Conservation (phyloP, 2,113 vertebrate genomes). For the Actinemys pallida region DNA sequence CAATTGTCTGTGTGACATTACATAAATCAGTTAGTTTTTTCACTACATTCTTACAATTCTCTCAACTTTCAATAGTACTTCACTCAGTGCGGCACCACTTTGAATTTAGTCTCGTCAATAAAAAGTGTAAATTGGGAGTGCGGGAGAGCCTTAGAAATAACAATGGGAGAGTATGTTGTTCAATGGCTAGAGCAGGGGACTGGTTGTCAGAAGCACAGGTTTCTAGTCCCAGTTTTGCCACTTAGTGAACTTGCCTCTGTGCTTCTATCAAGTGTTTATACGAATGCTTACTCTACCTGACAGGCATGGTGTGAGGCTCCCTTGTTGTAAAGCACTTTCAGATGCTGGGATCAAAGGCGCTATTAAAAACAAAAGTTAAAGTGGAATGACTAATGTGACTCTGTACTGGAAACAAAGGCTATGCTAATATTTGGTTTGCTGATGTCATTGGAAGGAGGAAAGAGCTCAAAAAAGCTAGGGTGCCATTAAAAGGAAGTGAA, state of each 20-base stretch:
- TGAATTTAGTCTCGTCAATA: neutral
- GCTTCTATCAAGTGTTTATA: neutral
- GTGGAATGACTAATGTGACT: neutral
- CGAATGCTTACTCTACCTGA: neutral
- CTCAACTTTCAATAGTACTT: neutral
- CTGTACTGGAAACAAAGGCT: neutral
- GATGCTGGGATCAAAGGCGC: neutral
- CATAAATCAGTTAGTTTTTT: neutral
- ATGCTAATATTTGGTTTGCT: neutral
- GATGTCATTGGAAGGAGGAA: neutral
- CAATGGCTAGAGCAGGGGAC: neutral
- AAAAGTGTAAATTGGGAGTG: neutral
- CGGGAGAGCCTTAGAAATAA: neutral
- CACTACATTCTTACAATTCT: slow-evolving; percentile 2
- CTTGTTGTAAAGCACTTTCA: neutral
- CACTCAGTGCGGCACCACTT: neutral
- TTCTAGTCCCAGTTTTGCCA: neutral
- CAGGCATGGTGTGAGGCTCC: neutral
- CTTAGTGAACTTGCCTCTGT: neutral
- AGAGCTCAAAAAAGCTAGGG: neutral
- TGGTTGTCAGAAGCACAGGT: rapidly evolving
- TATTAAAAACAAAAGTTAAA: slow-evolving; percentile 17
- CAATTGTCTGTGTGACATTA: rapidly evolving
- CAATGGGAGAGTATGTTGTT: neutral
- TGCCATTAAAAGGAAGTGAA: neutral